A percentile compares a stretch with the other conserved stretches of the same genome.
Conservation (phyloP, 2,888 invertebrate species). For the Anaspis maculata region DNA sequence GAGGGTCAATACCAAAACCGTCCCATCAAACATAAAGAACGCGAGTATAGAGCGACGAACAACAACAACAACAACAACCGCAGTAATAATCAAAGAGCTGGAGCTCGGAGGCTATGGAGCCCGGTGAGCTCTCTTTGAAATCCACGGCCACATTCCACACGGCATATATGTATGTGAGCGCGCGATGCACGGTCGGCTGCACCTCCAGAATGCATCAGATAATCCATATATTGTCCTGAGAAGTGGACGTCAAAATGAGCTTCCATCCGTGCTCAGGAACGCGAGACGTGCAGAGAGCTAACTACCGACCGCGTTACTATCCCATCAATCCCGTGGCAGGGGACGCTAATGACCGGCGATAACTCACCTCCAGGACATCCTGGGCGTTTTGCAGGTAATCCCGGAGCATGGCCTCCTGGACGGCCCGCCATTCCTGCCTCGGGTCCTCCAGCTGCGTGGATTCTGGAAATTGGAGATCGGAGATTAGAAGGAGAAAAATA, state of each 20-base stretch:
- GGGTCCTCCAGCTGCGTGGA: constrained; percentile 95
- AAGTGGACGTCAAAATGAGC: constrained; percentile 1
- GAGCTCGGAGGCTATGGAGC: too few species aligned
- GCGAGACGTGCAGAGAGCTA: too few species aligned
- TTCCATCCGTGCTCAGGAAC: background rate
- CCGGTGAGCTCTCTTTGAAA: too few species aligned
- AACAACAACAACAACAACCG: too few species aligned
- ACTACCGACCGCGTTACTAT: too few species aligned
- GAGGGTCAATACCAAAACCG: too few species aligned
- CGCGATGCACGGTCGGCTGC: constrained; percentile 19
- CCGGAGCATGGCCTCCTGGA: constrained; percentile 94
- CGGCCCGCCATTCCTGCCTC: constrained; percentile 89
- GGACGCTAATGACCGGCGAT: too few species aligned
- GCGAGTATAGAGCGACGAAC: too few species aligned
- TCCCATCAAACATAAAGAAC: too few species aligned
- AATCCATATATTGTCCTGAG: constrained; percentile 13
- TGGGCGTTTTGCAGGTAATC: constrained; percentile 94
- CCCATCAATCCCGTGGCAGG: too few species aligned
- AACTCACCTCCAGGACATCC: constrained; percentile 79
- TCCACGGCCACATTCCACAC: constrained; percentile 46
- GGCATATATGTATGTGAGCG: constrained; percentile 12
- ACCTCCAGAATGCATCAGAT: constrained; percentile 22
- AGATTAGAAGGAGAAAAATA: constrained; percentile 1
- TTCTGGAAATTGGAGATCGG: constrained; percentile 59
- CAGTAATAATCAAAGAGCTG: too few species aligned